These are phyloP conservation scores for Jacana jacana DNA, from an alignment of 2,113 vertebrate species.

Conservation along the genomic window DNA sequence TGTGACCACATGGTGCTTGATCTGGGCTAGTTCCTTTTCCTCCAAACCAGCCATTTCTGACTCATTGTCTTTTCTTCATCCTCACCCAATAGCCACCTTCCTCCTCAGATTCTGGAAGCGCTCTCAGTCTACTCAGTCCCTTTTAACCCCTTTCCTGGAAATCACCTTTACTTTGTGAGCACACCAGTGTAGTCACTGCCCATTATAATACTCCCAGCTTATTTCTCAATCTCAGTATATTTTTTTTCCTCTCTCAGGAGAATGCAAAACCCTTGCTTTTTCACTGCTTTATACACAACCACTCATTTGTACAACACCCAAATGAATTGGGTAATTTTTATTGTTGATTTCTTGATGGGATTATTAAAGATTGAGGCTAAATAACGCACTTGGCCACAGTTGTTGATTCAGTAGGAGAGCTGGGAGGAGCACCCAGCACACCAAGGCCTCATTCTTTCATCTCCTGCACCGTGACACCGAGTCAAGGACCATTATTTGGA, in stretches of 20 bases:
- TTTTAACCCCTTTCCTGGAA: not conserved
- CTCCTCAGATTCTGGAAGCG: not conserved
- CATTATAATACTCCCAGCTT: not conserved
- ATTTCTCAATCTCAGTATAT: not conserved
- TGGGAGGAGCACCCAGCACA: not conserved
- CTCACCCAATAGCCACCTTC: not conserved
- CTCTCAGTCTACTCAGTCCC: not conserved
- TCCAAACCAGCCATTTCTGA: not conserved
- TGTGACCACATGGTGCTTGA: not conserved
- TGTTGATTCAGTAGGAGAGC: not conserved
- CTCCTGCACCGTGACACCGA: not conserved
- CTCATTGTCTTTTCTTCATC: not conserved
- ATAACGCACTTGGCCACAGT: not conserved
- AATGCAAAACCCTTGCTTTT: not conserved
- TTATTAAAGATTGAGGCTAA: not conserved
- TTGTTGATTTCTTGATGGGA: not conserved
- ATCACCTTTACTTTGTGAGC: not conserved
- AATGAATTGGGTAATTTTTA: not conserved
- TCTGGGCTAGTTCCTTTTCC: not conserved
- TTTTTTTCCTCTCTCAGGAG: not conserved
- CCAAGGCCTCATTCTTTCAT: not conserved
- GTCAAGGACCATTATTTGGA: not conserved
- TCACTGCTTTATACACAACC: not conserved
- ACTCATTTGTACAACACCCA: not conserved
- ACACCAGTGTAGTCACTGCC: fast-evolving